phyloP scores from a whole-genome alignment of 2,888 invertebrate genomes.

The Selenia dentaria region DNA sequence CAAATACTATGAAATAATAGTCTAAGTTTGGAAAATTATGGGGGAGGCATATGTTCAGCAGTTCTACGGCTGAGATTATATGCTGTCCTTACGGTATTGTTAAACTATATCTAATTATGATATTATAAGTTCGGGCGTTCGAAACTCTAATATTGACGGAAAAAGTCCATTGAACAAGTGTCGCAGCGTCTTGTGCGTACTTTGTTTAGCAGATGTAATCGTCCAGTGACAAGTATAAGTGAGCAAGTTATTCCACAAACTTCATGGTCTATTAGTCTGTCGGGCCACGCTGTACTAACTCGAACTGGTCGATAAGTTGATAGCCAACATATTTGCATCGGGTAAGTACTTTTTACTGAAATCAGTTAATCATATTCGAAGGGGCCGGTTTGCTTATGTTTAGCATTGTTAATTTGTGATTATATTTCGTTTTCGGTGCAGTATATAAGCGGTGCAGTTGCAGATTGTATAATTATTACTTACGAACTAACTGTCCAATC shows the following conservation, averaged over 20 bases:
- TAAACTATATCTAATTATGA: too few relatives aligned
- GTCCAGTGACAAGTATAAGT: neutral
- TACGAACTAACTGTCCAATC: slow-evolving; percentile 49
- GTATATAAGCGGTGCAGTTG: slow-evolving; percentile 70
- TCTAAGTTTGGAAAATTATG: too few relatives aligned
- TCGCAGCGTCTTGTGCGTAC: too few relatives aligned
- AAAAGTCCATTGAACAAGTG: too few relatives aligned
- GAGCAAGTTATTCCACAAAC: slow-evolving; percentile 1
- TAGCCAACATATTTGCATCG: slow-evolving; percentile 17
- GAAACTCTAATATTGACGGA: too few relatives aligned
- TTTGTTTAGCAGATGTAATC: too few relatives aligned
- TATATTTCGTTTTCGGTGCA: slow-evolving; percentile 67
- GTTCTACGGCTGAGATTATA: too few relatives aligned
- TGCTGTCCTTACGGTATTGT: too few relatives aligned
- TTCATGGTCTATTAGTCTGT: slow-evolving; percentile 14
- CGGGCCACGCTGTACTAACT: neutral
- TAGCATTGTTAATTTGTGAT: slow-evolving; percentile 73
- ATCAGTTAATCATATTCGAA: slow-evolving; percentile 72
- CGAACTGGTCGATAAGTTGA: slow-evolving; percentile 7
- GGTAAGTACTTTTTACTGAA: slow-evolving; percentile 46
- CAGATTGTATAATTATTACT: slow-evolving; percentile 55
- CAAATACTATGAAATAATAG: too few relatives aligned
- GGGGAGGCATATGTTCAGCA: too few relatives aligned
- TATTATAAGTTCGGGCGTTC: too few relatives aligned
- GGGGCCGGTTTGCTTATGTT: slow-evolving; percentile 61